A percentile compares a stretch with the other conserved stretches of the same genome.
Evolutionary conservation across 2,888 invertebrate species (phyloP).

Genomic region (Yponomeuta plumbellus): DNA sequence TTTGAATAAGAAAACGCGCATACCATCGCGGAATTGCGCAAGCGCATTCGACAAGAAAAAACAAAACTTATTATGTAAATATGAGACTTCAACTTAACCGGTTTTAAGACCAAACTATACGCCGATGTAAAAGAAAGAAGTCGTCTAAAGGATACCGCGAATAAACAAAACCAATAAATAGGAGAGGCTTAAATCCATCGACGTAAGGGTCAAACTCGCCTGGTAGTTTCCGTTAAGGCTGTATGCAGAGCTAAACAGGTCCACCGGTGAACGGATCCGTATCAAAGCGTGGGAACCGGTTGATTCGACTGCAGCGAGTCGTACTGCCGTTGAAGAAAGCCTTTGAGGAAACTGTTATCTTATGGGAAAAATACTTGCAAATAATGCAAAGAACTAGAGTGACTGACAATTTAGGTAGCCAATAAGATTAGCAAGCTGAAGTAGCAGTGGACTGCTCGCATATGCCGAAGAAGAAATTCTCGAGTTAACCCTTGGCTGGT

Average conservation of each 20-base stretch:
- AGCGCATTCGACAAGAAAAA: not conserved
- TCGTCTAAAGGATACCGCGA: no score
- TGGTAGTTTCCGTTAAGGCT: not conserved
- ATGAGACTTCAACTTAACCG: not conserved
- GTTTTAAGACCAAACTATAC: no score
- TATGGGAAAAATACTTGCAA: not conserved
- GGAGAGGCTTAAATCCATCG: not conserved
- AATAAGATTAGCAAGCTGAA: no score
- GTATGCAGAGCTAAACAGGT: slow-evolving; percentile 2
- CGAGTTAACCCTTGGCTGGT: no score
- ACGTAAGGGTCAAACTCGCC: not conserved
- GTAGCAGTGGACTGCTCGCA: no score
- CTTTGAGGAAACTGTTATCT: not conserved
- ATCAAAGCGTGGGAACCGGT: slow-evolving; percentile 2
- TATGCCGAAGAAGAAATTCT: no score
- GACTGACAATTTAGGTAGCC: no score
- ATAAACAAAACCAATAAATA: no score
- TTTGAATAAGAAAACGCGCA: not conserved
- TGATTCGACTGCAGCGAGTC: slow-evolving; percentile 1
- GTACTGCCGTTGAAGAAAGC: not conserved
- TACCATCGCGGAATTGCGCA: not conserved
- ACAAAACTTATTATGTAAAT: not conserved
- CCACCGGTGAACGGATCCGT: not conserved
- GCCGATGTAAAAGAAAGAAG: no score
- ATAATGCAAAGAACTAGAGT: no score